phyloP scores from a whole-genome alignment of 1,140 invertebrate species.

The Drosophila rhopaloa region DNA sequence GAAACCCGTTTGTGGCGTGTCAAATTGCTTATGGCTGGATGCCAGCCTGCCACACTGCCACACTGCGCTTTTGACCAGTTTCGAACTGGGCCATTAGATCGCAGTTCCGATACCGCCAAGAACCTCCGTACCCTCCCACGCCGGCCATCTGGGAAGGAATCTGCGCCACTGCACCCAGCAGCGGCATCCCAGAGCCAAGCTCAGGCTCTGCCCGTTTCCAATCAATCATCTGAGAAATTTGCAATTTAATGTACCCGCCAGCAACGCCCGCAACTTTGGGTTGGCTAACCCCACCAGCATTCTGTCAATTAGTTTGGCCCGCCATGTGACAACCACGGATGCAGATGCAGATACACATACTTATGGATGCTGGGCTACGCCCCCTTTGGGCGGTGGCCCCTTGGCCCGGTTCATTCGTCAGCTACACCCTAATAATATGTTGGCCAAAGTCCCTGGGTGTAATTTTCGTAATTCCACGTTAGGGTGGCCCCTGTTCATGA shows the following conservation, averaged over 20 bases:
- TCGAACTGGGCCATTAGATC: conserved; percentile 25
- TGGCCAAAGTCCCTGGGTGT: conserved; percentile 40
- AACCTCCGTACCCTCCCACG: conserved; percentile 29
- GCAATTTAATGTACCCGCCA: conserved; percentile 54
- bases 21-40: conserved; percentile 56
- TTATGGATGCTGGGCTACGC: conserved; percentile 3
- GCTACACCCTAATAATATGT: conserved; percentile 69
- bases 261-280: conserved; percentile 34
- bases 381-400: neutral
- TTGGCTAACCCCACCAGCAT: conserved; percentile 31
- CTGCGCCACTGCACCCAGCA: conserved; percentile 28
- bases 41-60: conserved; percentile 13
- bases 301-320: conserved; percentile 55
- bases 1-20: conserved; percentile 71
- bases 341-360: conserved; percentile 9
- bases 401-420: conserved; percentile 22
- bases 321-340: conserved; percentile 26
- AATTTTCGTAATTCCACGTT: conserved; percentile 75
- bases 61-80: conserved; percentile 37
- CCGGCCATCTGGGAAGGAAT: conserved; percentile 12
- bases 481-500: conserved; percentile 69
- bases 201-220: conserved; percentile 26
- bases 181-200: conserved; percentile 49
- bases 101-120: conserved; percentile 4
- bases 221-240: conserved; percentile 67